A percentile compares a stretch with the other conserved stretches of the same genome.
These are phyloP conservation scores for Naja naja DNA, from an alignment of 2,113 vertebrate genomes.

Conservation along the genomic window DNA sequence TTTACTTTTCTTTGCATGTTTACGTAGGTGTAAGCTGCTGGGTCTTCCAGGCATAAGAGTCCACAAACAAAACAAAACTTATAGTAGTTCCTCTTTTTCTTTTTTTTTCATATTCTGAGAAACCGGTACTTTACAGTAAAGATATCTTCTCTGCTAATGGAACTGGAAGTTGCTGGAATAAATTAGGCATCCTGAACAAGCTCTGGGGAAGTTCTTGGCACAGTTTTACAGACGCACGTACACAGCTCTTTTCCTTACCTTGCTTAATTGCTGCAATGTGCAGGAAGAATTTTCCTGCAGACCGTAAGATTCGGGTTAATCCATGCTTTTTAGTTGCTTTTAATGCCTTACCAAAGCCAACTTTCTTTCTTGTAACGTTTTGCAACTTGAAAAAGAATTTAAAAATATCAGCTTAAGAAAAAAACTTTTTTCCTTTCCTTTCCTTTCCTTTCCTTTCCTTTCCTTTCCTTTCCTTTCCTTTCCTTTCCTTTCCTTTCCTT, in stretches of 20 bases:
- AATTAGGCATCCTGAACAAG: not conserved
- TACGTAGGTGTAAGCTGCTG: not conserved
- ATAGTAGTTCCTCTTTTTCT: not conserved
- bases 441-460: too few species aligned
- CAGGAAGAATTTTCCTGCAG: not conserved
- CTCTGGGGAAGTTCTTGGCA: not conserved
- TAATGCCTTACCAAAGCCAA: not conserved
- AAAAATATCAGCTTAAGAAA: not conserved
- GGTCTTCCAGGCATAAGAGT: not conserved
- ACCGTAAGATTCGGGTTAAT: not conserved
- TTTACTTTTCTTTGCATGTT: not conserved
- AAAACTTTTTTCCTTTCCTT: constrained; percentile 25
- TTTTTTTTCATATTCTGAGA: not conserved
- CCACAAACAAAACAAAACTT: not conserved
- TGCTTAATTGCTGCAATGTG: not conserved
- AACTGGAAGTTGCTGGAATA: not conserved
- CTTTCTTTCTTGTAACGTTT: not conserved
- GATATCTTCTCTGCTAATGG: not conserved
- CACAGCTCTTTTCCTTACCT: not conserved
- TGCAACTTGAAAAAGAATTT: not conserved
- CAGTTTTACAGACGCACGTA: not conserved
- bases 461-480: too few species aligned
- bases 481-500: too few species aligned
- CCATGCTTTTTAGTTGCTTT: not conserved
- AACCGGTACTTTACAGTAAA: not conserved